These are phyloP conservation scores for Hoplostethus mediterraneus DNA, from an alignment of 2,797 vertebrate genomes.

Conservation along the genomic window DNA sequence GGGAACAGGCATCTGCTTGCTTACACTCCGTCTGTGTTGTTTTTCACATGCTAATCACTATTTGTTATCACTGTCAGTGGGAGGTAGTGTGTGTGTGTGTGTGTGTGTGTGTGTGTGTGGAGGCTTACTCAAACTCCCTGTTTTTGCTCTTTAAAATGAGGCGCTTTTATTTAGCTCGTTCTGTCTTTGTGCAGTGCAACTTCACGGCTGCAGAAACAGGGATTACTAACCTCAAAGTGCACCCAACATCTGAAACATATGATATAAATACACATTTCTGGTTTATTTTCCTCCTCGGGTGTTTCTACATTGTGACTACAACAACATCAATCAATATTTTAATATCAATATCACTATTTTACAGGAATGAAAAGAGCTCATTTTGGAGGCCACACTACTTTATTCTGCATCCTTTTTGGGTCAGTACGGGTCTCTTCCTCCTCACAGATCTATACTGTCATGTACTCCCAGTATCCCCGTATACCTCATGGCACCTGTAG, in stretches of 20 bases:
- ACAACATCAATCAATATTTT: too few species aligned
- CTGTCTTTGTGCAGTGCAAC: background rate
- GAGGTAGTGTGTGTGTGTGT: constrained; percentile 70
- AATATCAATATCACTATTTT: background rate
- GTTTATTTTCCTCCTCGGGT: too few species aligned
- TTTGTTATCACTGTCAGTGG: constrained; percentile 80
- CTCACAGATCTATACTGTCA: too few species aligned
- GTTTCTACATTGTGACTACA: too few species aligned
- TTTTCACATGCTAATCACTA: constrained; percentile 84
- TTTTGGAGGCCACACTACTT: background rate
- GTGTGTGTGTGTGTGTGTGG: constrained; percentile 35
- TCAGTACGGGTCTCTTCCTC: background rate
- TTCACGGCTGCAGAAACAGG: too few species aligned
- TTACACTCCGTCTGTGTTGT: constrained; percentile 78
- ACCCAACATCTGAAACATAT: background rate
- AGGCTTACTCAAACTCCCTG: constrained; percentile 59
- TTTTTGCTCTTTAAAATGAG: constrained; percentile 53
- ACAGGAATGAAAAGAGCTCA: background rate
- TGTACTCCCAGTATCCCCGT: background rate
- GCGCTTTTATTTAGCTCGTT: constrained; percentile 11
- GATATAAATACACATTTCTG: too few species aligned
- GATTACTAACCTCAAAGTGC: background rate
- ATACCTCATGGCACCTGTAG: constrained; percentile 49
- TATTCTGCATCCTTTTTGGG: background rate
- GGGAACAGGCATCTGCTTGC: constrained; percentile 77